Conservation (phyloP, 1,140 invertebrate genomes). For the Caenorhabditis brenneri region DNA sequence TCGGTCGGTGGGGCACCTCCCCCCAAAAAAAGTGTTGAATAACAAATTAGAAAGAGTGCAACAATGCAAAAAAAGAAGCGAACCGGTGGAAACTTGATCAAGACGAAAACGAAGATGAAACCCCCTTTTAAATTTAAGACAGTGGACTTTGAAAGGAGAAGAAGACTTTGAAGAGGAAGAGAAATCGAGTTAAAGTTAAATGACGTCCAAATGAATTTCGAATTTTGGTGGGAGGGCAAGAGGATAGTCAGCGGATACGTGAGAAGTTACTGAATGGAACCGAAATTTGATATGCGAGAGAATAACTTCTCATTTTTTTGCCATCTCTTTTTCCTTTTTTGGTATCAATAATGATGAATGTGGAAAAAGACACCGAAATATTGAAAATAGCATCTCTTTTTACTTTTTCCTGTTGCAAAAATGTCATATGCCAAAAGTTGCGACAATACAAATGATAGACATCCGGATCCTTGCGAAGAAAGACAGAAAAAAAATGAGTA, state of each 20-base stretch:
- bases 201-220: conserved; percentile 14
- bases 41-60: conserved; percentile 39
- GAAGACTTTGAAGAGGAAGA: background rate
- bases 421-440: background rate
- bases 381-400: background rate
- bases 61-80: conserved; percentile 25
- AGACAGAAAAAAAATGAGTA: background rate
- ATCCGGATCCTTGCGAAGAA: background rate
- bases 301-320: conserved; percentile 32
- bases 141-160: background rate
- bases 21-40: conserved; percentile 33
- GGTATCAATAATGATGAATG: conserved; percentile 7
- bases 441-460: background rate
- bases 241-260: background rate
- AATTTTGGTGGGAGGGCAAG: conserved; percentile 1
- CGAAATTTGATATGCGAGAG: conserved; percentile 42
- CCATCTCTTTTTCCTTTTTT: background rate
- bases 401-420: background rate
- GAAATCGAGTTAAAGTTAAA: conserved; percentile 36
- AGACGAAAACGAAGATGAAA: conserved; percentile 21
- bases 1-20: conserved; percentile 1
- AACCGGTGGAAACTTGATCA: conserved; percentile 40
- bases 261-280: conserved; percentile 32
- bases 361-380: background rate
- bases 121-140: background rate